Evolutionary conservation across 2,113 vertebrate species (phyloP).

Genomic region (Dicentrarchus labrax): DNA sequence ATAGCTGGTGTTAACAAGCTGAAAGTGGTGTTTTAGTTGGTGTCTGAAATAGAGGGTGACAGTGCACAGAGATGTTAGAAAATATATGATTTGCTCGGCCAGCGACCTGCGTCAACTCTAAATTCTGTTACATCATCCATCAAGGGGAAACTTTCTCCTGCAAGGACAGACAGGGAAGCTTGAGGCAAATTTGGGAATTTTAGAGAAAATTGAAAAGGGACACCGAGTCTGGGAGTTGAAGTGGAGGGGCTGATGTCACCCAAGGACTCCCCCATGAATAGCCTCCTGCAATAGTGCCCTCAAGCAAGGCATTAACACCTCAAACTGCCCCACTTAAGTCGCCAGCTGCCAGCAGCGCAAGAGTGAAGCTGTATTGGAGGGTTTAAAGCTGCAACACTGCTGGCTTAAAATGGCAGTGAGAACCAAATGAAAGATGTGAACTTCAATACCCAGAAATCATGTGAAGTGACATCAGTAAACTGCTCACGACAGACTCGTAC

Average conservation of each 20-base stretch:
- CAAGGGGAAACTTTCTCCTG: constrained; percentile 34
- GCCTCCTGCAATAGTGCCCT: constrained; percentile 27
- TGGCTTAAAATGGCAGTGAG: constrained; percentile 19
- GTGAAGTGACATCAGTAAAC: constrained; percentile 39
- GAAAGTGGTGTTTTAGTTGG: constrained; percentile 3
- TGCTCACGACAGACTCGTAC: background rate
- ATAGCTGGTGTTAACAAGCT: constrained; percentile 5
- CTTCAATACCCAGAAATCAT: constrained; percentile 44
- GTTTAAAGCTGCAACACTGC: constrained; percentile 28
- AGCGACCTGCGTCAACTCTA: constrained; percentile 27
- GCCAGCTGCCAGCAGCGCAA: constrained; percentile 20
- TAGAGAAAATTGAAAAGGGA: constrained; percentile 33
- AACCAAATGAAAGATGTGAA: constrained; percentile 44
- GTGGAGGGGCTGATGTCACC: constrained; percentile 53
- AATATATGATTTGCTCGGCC: constrained; percentile 7
- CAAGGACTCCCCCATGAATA: constrained; percentile 19
- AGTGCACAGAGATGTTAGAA: background rate
- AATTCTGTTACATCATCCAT: constrained; percentile 56
- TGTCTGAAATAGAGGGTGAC: constrained; percentile 1
- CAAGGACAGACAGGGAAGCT: constrained; percentile 20
- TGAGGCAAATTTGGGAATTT: constrained; percentile 25
- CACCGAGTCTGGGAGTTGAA: constrained; percentile 34
- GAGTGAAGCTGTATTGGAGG: background rate
- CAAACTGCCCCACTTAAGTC: constrained; percentile 29
- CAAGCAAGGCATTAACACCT: constrained; percentile 61